Evolutionary conservation across 2,797 vertebrate genomes (phyloP), one percentile per base, ranked within the genome.

Genomic region (Glyptemys insculpta): DNA sequence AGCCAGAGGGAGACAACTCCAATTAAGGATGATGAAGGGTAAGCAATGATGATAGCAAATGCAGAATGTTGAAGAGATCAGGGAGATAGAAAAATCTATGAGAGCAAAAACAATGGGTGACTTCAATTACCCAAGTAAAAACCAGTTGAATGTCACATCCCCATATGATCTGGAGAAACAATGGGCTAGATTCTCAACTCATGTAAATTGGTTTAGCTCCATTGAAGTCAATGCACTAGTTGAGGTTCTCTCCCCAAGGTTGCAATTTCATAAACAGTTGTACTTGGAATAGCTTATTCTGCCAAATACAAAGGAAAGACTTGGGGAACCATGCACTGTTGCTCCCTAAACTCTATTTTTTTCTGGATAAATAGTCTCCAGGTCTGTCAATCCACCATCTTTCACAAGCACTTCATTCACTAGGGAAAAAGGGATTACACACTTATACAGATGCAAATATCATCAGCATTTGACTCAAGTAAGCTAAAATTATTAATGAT

Each of bases 281-380:
- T 37, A 72, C 18, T 41, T 72, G 68, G 68, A 41, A 41, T 37
- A 72, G 18, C 11, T 72, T 41, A 72, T 41, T 37, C 18, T 68
- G 65, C 34, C 19, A 68, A 37, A 10, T 6, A 5, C 85, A 14
- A 68, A 37, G 49, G 57, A 93, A 56, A 25, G n/a, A 3, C 83
- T 21, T 65, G 62, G 88, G 57, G 86, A 12, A n/a, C 93, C 78
- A 52, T 37, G 37, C 34, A 65, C 59, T 8, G 4, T 34, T 65
- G 59, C 29, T n/a, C 59, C 34, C 56, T 84, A 65, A 0, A 0
- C 8, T 3, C 0, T 47, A 59, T 4, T 0, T 11, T 11, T 56
- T 92, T 91, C 62, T 94, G 49, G 16, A 52, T 78, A 41, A 87
- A 4, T 3, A 41, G 12, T 31, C 85, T 72, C 19, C 68, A 41